phyloP scores from a whole-genome alignment of 2,113 vertebrate species.

The Epinephelus moara region DNA sequence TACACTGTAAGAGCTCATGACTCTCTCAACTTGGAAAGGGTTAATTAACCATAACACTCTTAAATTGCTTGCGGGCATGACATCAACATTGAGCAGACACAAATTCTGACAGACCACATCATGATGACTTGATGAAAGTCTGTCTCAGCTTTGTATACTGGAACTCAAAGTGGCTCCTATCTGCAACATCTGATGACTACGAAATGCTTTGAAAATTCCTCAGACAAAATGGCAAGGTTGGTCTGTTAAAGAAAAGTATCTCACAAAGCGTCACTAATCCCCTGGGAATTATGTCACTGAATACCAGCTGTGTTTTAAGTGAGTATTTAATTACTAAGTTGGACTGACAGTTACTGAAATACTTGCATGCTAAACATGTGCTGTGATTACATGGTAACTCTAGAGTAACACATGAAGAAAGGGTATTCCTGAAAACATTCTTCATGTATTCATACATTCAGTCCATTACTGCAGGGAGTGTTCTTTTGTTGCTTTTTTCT shows the following conservation, averaged over 20 bases:
- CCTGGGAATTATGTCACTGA: slow-evolving; percentile 7
- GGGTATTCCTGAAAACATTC: neutral
- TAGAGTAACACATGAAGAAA: neutral
- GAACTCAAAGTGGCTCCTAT: neutral
- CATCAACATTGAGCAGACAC: slow-evolving; percentile 25
- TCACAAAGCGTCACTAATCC: neutral
- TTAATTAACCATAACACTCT: slow-evolving; percentile 6
- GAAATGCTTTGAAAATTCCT: neutral
- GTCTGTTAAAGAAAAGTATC: neutral
- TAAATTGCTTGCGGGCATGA: neutral
- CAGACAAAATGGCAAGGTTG: neutral
- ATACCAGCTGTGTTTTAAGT: neutral
- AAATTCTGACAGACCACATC: slow-evolving; percentile 8
- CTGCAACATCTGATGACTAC: slow-evolving; percentile 12
- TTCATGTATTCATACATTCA: slow-evolving; percentile 1
- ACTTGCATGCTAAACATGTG: neutral
- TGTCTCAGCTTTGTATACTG: slow-evolving; percentile 1
- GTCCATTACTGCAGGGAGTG: neutral
- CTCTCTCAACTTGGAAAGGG: neutral
- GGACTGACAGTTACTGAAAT: neutral
- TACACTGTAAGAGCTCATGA: neutral
- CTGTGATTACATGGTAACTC: neutral
- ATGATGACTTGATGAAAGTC: slow-evolving; percentile 18
- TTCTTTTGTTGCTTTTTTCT: neutral
- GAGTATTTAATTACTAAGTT: neutral